Evolutionary conservation across 2,888 invertebrate species (phyloP), one percentile per base, ranked within the genome.

Genomic region (Lithosia quadra): DNA sequence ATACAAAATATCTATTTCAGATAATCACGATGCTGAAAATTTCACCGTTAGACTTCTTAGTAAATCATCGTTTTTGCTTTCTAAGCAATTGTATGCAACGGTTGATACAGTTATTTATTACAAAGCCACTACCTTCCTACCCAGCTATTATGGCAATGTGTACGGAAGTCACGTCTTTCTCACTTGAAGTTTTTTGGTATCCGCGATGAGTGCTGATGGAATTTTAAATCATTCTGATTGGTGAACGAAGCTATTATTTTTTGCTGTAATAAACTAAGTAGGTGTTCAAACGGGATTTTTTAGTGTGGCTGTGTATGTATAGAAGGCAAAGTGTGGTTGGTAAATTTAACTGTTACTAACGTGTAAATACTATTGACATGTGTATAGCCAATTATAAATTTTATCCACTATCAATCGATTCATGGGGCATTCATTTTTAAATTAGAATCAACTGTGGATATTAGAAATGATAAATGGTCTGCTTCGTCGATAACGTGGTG

Each of bases 101-200:
- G 81, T 73, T 43, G 58, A 68, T 71, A 73, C 74, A 66, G 72
- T 77, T 77, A 78, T 66, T 66, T 66, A 59, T 24, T 56, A 24
- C 61, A 60, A 67, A 43, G 63, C 22, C 63, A 34, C 21, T 58
- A 56, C 55, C 53, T 62, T 66, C 71, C 69, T 75, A 76, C 68
- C 62, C 61, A 36, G 65, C 66, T 71, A 63, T 71, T 77, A 78
- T 76, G 72, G 71, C 65, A 67, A 69, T 72, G 36, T 74, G 78
- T 49, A 49, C 80, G 86, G 86, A 84, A 86, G 87, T 86, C 88
- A 88, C 87, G 88, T 85, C 75, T 75, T 64, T 66, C 63, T 66
- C 71, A 72, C 77, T 80, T 63, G 63, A 59, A 67, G 59, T 77
- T 78, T 80, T 80, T 78, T 68, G 49, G 57, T 58, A 60, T 65